Conservation (phyloP, 92 coral and sea anemone species). For the Epizoanthus stellaris region DNA sequence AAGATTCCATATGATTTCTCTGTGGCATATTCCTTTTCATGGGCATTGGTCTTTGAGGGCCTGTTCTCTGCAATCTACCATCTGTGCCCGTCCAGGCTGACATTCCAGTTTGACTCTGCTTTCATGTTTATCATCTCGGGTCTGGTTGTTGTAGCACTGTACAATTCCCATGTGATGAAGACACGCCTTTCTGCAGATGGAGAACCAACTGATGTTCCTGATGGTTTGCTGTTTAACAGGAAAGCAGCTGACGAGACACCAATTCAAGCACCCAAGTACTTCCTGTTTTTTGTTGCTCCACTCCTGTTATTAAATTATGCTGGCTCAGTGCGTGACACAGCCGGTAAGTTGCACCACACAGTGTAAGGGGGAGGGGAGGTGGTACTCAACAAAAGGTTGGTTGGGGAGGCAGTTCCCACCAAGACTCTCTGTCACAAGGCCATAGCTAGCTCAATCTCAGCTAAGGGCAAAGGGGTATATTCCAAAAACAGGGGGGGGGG, state of each 20-base stretch:
- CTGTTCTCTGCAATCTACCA: slow-evolving; percentile 94
- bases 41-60: slow-evolving; percentile 94
- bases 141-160: slow-evolving; percentile 84
- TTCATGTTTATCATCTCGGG: slow-evolving; percentile 97
- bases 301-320: slow-evolving; percentile 85
- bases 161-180: slow-evolving; percentile 69
- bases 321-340: slow-evolving; percentile 89
- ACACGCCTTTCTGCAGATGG: slow-evolving; percentile 24
- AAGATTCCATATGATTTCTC: slow-evolving; percentile 80
- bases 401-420: neutral
- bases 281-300: slow-evolving; percentile 94
- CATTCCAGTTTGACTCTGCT: slow-evolving; percentile 98
- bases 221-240: slow-evolving; percentile 13
- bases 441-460: too few species aligned
- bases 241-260: slow-evolving; percentile 69
- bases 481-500: too few species aligned
- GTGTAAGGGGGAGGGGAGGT: neutral
- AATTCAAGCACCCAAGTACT: slow-evolving; percentile 87
- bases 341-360: slow-evolving; percentile 6
- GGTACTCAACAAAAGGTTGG: neutral
- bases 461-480: too few species aligned
- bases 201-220: slow-evolving; percentile 13
- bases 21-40: slow-evolving; percentile 87
- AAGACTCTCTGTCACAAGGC: too few species aligned
- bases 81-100: slow-evolving; percentile 93